These are phyloP conservation scores for Malachius bipustulatus DNA, from an alignment of 2,888 invertebrate genomes.

Conservation along the genomic window DNA sequence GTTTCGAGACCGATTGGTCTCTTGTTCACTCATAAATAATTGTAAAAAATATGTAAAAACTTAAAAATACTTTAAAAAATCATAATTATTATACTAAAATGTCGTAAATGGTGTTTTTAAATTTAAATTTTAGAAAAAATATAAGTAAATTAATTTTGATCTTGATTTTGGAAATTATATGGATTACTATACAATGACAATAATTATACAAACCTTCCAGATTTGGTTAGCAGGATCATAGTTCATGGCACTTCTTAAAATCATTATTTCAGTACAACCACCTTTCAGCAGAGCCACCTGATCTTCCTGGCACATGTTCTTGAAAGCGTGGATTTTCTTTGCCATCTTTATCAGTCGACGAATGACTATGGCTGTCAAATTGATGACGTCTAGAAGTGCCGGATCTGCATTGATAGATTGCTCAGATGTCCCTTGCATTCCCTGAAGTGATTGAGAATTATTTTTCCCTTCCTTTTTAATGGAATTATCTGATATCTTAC, in stretches of 20 bases:
- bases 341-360: constrained; percentile 75
- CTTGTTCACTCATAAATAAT: no score
- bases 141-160: no score
- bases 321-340: constrained; percentile 78
- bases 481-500: constrained; percentile 34
- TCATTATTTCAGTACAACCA: constrained; percentile 93
- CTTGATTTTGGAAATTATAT: neutral
- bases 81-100: no score
- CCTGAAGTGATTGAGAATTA: no score
- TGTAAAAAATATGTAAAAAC: no score
- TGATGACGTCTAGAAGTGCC: constrained; percentile 70
- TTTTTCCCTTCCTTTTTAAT: no score
- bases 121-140: no score
- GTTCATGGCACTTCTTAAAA: constrained; percentile 82
- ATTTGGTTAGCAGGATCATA: constrained; percentile 81
- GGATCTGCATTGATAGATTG: constrained; percentile 55
- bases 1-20: no score
- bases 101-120: no score
- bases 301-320: constrained; percentile 88
- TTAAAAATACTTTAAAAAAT: no score
- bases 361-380: constrained; percentile 86
- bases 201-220: constrained; percentile 59
- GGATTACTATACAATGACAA: neutral
- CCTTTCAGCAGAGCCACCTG: constrained; percentile 81
- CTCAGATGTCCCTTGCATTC: no score